phyloP scores from a whole-genome alignment of 2,113 vertebrate species.

The Amblyornis subalaris region DNA sequence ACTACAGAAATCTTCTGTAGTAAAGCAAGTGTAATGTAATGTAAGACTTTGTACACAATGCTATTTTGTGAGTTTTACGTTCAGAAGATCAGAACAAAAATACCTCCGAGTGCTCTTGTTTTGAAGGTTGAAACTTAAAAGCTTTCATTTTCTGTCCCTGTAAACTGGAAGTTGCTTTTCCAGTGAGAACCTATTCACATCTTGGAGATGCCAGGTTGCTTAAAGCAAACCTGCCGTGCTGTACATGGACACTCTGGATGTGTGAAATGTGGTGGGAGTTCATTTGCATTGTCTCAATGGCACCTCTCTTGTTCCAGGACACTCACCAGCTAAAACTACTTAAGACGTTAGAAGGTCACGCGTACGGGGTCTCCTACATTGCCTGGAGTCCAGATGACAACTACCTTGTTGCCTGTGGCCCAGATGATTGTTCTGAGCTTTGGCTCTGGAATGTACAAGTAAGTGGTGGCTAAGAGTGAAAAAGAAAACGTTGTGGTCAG shows the following conservation, averaged over 20 bases:
- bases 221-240: background rate
- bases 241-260: background rate
- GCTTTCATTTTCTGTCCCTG: background rate
- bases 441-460: slow-evolving; percentile 99
- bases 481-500: background rate
- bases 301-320: slow-evolving; percentile 74
- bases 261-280: background rate
- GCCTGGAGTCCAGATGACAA: slow-evolving; percentile 96
- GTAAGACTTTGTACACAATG: fast-evolving
- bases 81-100: background rate
- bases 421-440: slow-evolving; percentile 96
- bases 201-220: background rate
- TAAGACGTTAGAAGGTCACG: slow-evolving; percentile 95
- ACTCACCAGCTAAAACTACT: slow-evolving; percentile 91
- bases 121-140: background rate
- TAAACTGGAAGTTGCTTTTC: background rate
- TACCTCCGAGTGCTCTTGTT: background rate
- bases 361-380: slow-evolving; percentile 95
- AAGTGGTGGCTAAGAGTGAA: slow-evolving; percentile 11
- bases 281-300: background rate
- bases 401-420: slow-evolving; percentile 95
- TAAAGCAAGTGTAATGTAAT: background rate
- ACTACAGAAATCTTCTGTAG: background rate
- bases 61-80: background rate
- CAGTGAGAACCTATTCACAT: background rate